Evolutionary conservation across 2,888 invertebrate genomes (phyloP).

Genomic region (Phoronis australis): DNA sequence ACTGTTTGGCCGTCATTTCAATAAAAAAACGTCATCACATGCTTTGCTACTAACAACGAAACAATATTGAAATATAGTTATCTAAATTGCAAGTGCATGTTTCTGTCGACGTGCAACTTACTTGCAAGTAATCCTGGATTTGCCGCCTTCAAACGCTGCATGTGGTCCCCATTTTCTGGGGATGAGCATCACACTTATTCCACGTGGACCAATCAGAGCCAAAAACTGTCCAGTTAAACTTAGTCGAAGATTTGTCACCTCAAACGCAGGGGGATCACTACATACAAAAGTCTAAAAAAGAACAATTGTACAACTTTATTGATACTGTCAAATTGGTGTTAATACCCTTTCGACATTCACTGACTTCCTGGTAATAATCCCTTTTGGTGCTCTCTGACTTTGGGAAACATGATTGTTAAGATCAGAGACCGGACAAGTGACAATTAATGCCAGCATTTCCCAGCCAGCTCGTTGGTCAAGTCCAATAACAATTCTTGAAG

Average conservation of each 20-base stretch:
- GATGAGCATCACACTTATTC: slow-evolving; percentile 67
- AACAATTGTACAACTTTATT: slow-evolving; percentile 1
- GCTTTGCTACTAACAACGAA: no score
- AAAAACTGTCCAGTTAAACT: slow-evolving; percentile 66
- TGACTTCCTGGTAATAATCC: neutral
- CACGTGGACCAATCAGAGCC: slow-evolving; percentile 66
- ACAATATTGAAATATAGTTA: no score
- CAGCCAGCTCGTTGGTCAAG: no score
- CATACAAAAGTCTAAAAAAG: slow-evolving; percentile 66
- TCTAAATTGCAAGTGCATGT: no score
- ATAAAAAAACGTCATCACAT: no score
- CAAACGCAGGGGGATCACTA: slow-evolving; percentile 65
- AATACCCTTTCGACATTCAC: neutral
- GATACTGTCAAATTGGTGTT: no score
- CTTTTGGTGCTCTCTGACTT: no score
- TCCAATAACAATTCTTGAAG: no score
- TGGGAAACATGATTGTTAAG: no score
- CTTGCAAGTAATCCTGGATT: slow-evolving; percentile 67
- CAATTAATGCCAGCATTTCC: no score
- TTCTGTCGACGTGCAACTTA: slow-evolving; percentile 57
- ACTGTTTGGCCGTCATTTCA: no score
- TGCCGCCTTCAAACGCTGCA: slow-evolving; percentile 64
- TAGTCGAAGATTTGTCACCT: slow-evolving; percentile 64
- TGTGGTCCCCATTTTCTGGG: slow-evolving; percentile 68
- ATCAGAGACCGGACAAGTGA: no score